A percentile compares a stretch with the other conserved stretches of the same genome.
Conservation (phyloP, 2,113 vertebrate species). For the Dipodomys ordii region DNA sequence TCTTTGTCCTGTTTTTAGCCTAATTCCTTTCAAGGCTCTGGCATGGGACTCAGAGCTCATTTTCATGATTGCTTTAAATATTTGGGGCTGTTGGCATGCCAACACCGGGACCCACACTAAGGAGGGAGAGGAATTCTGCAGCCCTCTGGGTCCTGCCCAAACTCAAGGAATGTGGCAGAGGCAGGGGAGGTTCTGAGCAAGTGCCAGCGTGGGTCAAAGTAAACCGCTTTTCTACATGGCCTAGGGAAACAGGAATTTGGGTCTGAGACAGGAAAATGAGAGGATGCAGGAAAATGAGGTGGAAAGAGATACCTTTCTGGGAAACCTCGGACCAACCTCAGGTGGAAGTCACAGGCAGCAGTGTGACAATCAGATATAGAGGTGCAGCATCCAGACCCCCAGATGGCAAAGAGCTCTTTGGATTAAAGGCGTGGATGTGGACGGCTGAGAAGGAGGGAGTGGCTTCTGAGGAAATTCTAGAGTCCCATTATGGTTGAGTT, state of each 20-base stretch:
- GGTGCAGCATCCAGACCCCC: not conserved
- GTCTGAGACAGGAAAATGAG: constrained; percentile 50
- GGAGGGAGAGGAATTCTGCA: constrained; percentile 78
- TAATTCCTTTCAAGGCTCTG: constrained; percentile 82
- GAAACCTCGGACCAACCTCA: not conserved
- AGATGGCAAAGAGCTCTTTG: not conserved
- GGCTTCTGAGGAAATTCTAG: not conserved
- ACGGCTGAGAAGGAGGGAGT: not conserved
- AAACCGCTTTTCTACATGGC: constrained; percentile 73
- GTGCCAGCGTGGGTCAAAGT: constrained; percentile 67
- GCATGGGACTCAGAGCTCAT: constrained; percentile 78
- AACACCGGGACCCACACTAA: constrained; percentile 78
- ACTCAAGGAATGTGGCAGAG: constrained; percentile 78
- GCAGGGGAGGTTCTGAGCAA: constrained; percentile 77
- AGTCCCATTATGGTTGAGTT: not conserved
- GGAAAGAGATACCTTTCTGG: not conserved
- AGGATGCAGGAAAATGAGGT: not conserved
- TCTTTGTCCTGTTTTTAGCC: constrained; percentile 79
- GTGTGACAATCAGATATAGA: not conserved
- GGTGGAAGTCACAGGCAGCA: not conserved
- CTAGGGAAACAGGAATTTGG: constrained; percentile 67
- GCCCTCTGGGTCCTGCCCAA: constrained; percentile 73
- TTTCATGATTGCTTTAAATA: constrained; percentile 85
- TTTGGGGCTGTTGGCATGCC: constrained; percentile 84
- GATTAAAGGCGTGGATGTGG: not conserved